A percentile compares a stretch with the other conserved stretches of the same genome.
Conservation (phyloP, 2,888 invertebrate species). For the Phytoseiulus persimilis region DNA sequence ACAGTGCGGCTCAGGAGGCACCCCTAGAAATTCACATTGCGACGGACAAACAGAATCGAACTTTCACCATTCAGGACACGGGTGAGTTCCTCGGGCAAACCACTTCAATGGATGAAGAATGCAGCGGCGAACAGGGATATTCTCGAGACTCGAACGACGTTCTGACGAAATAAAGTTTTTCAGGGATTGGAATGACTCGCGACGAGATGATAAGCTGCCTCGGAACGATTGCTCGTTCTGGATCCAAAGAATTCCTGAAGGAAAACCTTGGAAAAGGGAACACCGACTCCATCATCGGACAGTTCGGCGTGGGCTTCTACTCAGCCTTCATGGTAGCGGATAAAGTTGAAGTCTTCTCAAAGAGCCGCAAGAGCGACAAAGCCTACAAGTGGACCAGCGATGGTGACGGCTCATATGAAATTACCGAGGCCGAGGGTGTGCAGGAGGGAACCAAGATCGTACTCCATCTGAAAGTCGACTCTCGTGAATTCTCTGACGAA, state of each 20-base stretch:
- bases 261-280: constrained; percentile 29
- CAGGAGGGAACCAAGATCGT: constrained; percentile 85
- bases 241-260: constrained; percentile 63
- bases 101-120: neutral
- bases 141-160: too few relatives aligned
- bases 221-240: constrained; percentile 90
- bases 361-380: constrained; percentile 55
- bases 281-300: constrained; percentile 67
- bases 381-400: constrained; percentile 83
- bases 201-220: constrained; percentile 82
- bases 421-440: constrained; percentile 73
- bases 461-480: constrained; percentile 75
- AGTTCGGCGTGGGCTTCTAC: constrained; percentile 97
- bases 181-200: constrained; percentile 87
- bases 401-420: constrained; percentile 84
- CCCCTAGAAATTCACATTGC: constrained; percentile 75
- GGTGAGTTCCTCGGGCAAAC: neutral
- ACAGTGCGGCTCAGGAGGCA: constrained; percentile 56
- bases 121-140: too few relatives aligned
- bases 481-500: constrained; percentile 80
- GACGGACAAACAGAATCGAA: constrained; percentile 75
- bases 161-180: neutral
- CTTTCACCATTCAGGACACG: constrained; percentile 70
- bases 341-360: constrained; percentile 81
- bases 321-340: constrained; percentile 96